phyloP scores from a whole-genome alignment of 2,113 vertebrate species.

The Erpornis zantholeuca region DNA sequence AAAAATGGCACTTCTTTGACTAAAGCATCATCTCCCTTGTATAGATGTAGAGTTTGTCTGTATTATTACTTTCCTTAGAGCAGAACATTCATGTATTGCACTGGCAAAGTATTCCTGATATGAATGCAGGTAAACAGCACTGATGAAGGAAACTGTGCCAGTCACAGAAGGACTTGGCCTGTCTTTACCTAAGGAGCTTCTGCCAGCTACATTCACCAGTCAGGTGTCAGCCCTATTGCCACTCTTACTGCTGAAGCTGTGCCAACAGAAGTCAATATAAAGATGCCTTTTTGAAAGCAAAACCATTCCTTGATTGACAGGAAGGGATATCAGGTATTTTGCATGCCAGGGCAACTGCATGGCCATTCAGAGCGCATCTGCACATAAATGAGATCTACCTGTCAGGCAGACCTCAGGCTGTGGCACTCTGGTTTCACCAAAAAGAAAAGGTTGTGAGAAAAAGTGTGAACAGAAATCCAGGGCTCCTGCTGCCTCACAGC shows the following conservation, averaged over 20 bases:
- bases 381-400: not conserved
- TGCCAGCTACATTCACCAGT: constrained; percentile 16
- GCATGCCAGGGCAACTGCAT: not conserved
- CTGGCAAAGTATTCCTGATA: not conserved
- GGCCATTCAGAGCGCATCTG: not conserved
- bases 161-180: not conserved
- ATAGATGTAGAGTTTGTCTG: not conserved
- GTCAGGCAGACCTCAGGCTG: not conserved
- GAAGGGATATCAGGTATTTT: not conserved
- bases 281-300: not conserved
- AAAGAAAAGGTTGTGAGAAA: not conserved
- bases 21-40: not conserved
- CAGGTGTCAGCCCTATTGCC: not conserved
- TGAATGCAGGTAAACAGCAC: not conserved
- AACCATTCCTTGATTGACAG: not conserved
- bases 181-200: not conserved
- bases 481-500: not conserved
- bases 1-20: not conserved
- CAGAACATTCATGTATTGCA: not conserved
- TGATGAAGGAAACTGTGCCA: not conserved
- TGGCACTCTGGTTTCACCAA: not conserved
- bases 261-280: not conserved
- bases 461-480: not conserved
- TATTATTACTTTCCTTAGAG: not conserved
- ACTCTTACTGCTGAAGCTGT: not conserved